Evolutionary conservation across 2,113 vertebrate genomes (phyloP).

Genomic region (Xiphophorus couchianus): DNA sequence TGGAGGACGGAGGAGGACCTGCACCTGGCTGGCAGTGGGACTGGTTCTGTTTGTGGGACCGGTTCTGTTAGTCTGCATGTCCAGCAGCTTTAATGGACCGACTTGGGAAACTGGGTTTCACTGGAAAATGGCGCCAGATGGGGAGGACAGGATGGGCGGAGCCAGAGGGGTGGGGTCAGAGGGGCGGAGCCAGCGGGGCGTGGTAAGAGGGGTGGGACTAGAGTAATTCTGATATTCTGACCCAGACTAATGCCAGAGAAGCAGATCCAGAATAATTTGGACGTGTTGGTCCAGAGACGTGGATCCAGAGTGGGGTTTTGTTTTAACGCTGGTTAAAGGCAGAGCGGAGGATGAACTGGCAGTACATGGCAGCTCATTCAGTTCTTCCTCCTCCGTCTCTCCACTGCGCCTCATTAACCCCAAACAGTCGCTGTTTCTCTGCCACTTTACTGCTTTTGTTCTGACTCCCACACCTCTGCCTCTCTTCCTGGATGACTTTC

Average conservation of each 20-base stretch:
- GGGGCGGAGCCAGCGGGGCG: neutral
- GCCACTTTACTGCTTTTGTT: constrained; percentile 31
- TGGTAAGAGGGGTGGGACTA: neutral
- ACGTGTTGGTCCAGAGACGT: neutral
- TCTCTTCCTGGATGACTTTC: constrained; percentile 13
- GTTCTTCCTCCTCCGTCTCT: constrained; percentile 33
- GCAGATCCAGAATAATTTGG: too few relatives aligned
- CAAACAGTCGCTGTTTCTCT: constrained; percentile 27
- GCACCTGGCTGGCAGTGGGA: neutral
- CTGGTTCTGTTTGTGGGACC: too few relatives aligned
- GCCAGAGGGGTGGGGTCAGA: too few relatives aligned
- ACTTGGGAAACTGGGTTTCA: constrained; percentile 23
- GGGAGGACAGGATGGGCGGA: too few relatives aligned
- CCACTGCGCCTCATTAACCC: constrained; percentile 65
- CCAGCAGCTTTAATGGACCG: constrained; percentile 44
- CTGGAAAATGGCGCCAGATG: constrained; percentile 24
- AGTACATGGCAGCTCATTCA: too few relatives aligned
- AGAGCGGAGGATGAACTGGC: constrained; percentile 58
- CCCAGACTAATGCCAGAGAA: constrained; percentile 44
- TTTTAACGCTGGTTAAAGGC: constrained; percentile 57
- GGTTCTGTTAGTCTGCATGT: neutral
- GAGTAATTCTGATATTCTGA: constrained; percentile 42
- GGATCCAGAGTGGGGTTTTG: constrained; percentile 9
- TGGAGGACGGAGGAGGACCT: constrained; percentile 9
- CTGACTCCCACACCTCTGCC: constrained; percentile 14